Conservation (phyloP, 2,113 vertebrate genomes). For the Odontophorus gujanensis region DNA sequence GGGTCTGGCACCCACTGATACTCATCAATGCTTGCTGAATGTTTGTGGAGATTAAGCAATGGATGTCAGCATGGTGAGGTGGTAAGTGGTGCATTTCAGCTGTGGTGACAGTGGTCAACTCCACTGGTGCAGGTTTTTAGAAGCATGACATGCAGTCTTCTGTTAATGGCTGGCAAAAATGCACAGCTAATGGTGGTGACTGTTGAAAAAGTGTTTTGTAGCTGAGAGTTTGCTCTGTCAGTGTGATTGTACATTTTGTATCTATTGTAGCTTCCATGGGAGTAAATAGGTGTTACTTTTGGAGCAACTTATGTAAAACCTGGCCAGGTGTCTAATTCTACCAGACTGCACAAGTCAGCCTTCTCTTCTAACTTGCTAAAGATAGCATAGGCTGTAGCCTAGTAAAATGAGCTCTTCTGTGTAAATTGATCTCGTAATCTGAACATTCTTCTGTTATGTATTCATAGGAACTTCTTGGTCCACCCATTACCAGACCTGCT, state of each 20-base stretch:
- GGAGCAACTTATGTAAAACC: not conserved
- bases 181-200: not conserved
- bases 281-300: not conserved
- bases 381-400: not conserved
- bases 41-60: not conserved
- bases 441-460: not conserved
- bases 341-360: not conserved
- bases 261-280: not conserved
- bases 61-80: not conserved
- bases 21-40: not conserved
- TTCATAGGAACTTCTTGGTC: slow-evolving; percentile 89
- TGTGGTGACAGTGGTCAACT: too few species aligned
- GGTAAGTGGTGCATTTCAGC: not conserved
- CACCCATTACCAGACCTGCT: slow-evolving; percentile 79
- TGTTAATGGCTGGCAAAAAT: not conserved
- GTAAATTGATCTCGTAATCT: not conserved
- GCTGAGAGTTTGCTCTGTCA: too few species aligned
- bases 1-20: too few species aligned
- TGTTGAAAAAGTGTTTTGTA: not conserved
- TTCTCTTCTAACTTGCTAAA: not conserved
- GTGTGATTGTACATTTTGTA: not conserved
- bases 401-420: not conserved
- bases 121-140: not conserved
- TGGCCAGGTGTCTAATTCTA: not conserved
- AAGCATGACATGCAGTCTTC: not conserved